Base-by-base conservation (phyloP, 2,888 invertebrate species). In the Hirtodrosophila trivittata region DNA sequence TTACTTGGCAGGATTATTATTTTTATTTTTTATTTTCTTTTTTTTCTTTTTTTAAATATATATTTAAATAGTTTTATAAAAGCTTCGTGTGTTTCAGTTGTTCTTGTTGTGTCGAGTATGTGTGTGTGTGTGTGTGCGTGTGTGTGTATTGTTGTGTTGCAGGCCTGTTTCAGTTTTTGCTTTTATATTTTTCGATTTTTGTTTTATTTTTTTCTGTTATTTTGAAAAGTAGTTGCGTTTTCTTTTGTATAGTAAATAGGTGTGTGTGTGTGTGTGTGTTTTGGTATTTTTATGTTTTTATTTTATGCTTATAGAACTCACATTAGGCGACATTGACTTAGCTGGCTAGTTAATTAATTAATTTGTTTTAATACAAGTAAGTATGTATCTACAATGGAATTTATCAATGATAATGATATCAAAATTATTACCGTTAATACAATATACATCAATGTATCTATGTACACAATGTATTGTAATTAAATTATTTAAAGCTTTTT, bases 1-100 rank as follows among this genome's bases (percentile, higher is more conserved):
- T 87, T 87, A 84, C 88, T 88, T 87, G 87, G 87, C 87, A 87
- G 87, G 88, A 87, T 88, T 87, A 86, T 81, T 85, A 77, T 81
- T 73, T 70, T 78, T 84, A 71, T 71, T 52, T 38, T 43, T 51
- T 52, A 49, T 62, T 54, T 37, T 9, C 28, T 72, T 66, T 57
- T 57, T 38, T 51, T 51, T 59, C 37, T 10, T 21, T 63, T 58
- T 67, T 66, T 58, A 62, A 62, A 65, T 72, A 68, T 72, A 64
- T 72, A 52, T 66, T 80, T 68, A 81, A 77, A 77, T 86, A 86
- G 76, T 85, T 83, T 75, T 87, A 83, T 85, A 87, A 83, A 83
- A 83, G 87, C 82, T 75, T 83, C 64, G 76, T 68, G 43, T 67
- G 45, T 65, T 55, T 59, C 57, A 58, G 66, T 67, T 66, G 47